Percentiles rank a stretch among this genome's conserved stretches.
Evolutionary conservation across 23 tunicate species (phyloP).

Genomic region (Oikopleura dioica): DNA sequence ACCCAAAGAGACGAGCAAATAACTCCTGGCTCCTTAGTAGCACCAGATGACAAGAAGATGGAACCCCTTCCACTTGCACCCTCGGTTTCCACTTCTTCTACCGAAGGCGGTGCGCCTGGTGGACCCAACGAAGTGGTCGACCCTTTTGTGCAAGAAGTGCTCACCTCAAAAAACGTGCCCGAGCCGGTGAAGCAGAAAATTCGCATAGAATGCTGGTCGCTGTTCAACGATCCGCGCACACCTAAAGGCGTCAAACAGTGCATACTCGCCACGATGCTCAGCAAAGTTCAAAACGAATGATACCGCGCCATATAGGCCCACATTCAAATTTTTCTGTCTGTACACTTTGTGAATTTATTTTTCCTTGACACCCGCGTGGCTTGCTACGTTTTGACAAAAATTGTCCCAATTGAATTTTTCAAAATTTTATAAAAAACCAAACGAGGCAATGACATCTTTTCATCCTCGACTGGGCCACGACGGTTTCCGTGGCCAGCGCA

Average conservation of each 20-base stretch:
- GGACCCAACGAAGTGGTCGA: not conserved
- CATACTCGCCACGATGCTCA: slow-evolving; percentile 13
- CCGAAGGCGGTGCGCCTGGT: not conserved
- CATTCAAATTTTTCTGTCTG: too few species aligned
- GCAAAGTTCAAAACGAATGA: slow-evolving; percentile 12
- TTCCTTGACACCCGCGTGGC: too few species aligned
- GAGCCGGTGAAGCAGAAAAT: slow-evolving; percentile 12
- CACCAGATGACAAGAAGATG: not conserved
- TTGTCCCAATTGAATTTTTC: too few species aligned
- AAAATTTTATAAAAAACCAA: too few species aligned
- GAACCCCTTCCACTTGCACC: not conserved
- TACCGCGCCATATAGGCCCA: too few species aligned
- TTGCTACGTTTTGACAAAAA: too few species aligned
- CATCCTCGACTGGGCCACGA: too few species aligned
- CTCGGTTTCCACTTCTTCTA: not conserved
- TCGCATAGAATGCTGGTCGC: slow-evolving; percentile 12
- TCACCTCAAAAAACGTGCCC: slow-evolving; percentile 15
- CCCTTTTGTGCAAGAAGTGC: slow-evolving; percentile 12
- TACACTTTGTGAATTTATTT: too few species aligned
- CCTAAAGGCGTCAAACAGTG: slow-evolving; percentile 16
- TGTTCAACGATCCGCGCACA: slow-evolving; percentile 14
- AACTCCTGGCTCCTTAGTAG: too few species aligned
- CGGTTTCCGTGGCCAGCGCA: too few species aligned
- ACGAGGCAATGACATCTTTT: too few species aligned
- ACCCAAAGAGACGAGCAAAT: slow-evolving; percentile 6